phyloP scores from a whole-genome alignment of 2,888 invertebrate species.

The Drosophila nr. perissopoda region DNA sequence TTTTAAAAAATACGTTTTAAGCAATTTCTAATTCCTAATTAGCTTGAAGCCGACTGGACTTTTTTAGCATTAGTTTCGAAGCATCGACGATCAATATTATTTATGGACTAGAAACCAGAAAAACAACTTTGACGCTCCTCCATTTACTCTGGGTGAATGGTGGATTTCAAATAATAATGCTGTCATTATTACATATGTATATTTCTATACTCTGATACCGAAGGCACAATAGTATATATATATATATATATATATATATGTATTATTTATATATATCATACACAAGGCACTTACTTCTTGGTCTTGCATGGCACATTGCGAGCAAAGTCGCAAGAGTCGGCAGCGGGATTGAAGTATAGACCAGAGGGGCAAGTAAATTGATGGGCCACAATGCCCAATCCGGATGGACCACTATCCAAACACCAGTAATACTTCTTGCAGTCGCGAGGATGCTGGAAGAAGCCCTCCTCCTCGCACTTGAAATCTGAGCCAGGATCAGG shows the following conservation, averaged over 20 bases:
- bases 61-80: too few species aligned
- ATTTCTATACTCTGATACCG: not conserved
- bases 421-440: constrained; percentile 99
- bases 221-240: not conserved
- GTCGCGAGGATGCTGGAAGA: constrained; percentile 95
- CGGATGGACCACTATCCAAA: constrained; percentile 94
- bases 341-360: constrained; percentile 94
- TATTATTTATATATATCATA: not conserved
- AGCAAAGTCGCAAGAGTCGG: constrained; percentile 96
- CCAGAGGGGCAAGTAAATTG: constrained; percentile 97
- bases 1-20: too few species aligned
- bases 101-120: not conserved
- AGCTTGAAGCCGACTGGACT: too few species aligned
- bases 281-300: constrained; percentile 74
- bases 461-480: constrained; percentile 96
- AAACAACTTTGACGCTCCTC: not conserved
- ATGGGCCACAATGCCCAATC: constrained; percentile 95
- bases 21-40: too few species aligned
- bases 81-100: too few species aligned
- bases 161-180: not conserved
- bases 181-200: not conserved
- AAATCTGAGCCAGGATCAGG: constrained; percentile 95
- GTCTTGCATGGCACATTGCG: constrained; percentile 94
- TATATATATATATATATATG: not conserved
- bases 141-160: not conserved